Evolutionary conservation across 2,113 vertebrate genomes (phyloP).

Genomic region (Girardinichthys multiradiatus): DNA sequence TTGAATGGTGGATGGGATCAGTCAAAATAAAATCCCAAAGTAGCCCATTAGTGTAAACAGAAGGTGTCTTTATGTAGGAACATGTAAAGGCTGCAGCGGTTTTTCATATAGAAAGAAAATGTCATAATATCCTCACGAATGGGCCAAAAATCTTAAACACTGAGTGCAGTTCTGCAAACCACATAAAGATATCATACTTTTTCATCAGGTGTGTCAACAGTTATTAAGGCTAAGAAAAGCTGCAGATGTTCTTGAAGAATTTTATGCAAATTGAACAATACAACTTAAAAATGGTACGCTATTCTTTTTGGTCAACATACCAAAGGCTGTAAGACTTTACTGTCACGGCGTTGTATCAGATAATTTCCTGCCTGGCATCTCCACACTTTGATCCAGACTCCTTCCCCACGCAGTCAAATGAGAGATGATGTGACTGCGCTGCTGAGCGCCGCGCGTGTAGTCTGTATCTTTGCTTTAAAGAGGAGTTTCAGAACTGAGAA

Average conservation of each 20-base stretch:
- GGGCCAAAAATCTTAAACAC: neutral
- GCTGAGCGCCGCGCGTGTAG: conserved; percentile 31
- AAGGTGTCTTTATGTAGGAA: neutral
- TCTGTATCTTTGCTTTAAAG: conserved; percentile 64
- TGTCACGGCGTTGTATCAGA: conserved; percentile 38
- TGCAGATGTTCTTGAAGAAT: conserved; percentile 9
- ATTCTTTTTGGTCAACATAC: conserved; percentile 66
- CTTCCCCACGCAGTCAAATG: conserved; percentile 51
- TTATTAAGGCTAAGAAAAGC: conserved; percentile 47
- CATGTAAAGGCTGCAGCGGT: neutral
- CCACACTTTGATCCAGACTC: conserved; percentile 68
- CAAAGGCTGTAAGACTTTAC: conserved; percentile 50
- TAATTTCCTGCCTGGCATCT: conserved; percentile 53
- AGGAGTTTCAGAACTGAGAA: conserved; percentile 36
- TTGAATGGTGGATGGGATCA: neutral
- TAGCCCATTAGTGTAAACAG: too few species aligned
- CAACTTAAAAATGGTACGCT: conserved; percentile 18
- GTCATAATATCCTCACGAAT: neutral
- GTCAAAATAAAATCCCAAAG: neutral
- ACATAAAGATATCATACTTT: conserved; percentile 2
- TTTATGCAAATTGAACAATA: conserved; percentile 57
- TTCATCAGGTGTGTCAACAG: conserved; percentile 42
- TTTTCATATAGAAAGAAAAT: neutral
- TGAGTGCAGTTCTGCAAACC: neutral
- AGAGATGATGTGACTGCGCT: conserved; percentile 57